Percentiles rank a stretch among this genome's conserved stretches.
Conservation (phyloP, 2,113 vertebrate genomes). For the Clarias gariepinus region DNA sequence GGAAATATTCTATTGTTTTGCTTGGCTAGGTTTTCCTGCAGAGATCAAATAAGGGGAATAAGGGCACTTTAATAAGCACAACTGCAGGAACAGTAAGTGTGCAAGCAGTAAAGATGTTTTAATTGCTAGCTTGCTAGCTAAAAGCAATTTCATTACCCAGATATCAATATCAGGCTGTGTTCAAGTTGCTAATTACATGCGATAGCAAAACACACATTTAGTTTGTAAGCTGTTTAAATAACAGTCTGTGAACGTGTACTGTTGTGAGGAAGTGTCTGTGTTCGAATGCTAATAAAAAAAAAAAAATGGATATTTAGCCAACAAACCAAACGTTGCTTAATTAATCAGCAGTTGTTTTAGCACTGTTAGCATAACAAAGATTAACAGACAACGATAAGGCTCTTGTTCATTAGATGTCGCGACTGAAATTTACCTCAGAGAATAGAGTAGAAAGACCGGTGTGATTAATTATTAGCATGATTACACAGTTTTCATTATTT, state of each 20-base stretch:
- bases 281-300: background rate
- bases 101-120: background rate
- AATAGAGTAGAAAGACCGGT: background rate
- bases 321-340: background rate
- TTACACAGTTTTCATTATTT: background rate
- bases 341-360: background rate
- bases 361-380: background rate
- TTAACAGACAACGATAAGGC: background rate
- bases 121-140: background rate
- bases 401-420: background rate
- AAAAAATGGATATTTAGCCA: background rate
- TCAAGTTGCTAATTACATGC: background rate
- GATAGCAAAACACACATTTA: background rate
- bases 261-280: background rate
- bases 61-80: background rate
- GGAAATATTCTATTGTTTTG: background rate
- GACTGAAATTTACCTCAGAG: background rate
- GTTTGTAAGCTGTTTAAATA: background rate
- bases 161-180: background rate
- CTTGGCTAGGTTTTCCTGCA: background rate
- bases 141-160: background rate
- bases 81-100: background rate
- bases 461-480: background rate
- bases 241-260: background rate
- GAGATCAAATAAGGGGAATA: background rate